A percentile compares a stretch with the other conserved stretches of the same genome.
These are phyloP conservation scores for Stichodactyla mertensii DNA, from an alignment of 64 coral and sea anemone species.

Conservation along the genomic window DNA sequence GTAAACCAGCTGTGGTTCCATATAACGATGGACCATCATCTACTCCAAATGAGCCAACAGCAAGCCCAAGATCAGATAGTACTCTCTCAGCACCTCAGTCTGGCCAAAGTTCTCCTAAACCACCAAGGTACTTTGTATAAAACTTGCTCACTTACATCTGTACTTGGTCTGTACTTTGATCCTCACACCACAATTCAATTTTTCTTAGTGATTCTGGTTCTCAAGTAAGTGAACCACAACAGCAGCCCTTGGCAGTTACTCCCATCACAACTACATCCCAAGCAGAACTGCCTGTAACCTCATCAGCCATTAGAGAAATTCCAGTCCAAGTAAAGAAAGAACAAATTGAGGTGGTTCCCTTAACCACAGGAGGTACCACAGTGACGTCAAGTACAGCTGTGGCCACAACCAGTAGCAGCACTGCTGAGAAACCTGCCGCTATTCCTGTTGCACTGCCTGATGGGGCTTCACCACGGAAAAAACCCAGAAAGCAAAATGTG, in stretches of 20 bases:
- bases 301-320: constrained; percentile 17
- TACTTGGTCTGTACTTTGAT: not conserved
- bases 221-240: constrained; percentile 42
- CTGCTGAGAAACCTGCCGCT: constrained; percentile 29
- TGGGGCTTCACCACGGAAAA: constrained; percentile 91
- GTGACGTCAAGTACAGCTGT: constrained; percentile 4
- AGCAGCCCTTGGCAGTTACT: not conserved
- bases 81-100: constrained; percentile 88
- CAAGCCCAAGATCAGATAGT: constrained; percentile 80
- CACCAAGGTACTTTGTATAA: constrained; percentile 48
- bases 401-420: constrained; percentile 16
- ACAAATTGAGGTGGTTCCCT: constrained; percentile 24
- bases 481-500: constrained; percentile 99
- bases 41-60: constrained; percentile 43
- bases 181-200: not conserved
- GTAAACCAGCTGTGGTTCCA: constrained; percentile 22
- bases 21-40: constrained; percentile 29
- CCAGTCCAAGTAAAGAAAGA: constrained; percentile 63
- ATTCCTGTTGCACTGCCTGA: constrained; percentile 37
- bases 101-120: constrained; percentile 81
- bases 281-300: constrained; percentile 27
- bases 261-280: not conserved
- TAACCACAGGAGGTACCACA: constrained; percentile 24
- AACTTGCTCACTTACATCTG: not conserved
- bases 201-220: constrained; percentile 71